phyloP scores from a whole-genome alignment of 2,888 invertebrate genomes.

The Napeogenes sylphis region DNA sequence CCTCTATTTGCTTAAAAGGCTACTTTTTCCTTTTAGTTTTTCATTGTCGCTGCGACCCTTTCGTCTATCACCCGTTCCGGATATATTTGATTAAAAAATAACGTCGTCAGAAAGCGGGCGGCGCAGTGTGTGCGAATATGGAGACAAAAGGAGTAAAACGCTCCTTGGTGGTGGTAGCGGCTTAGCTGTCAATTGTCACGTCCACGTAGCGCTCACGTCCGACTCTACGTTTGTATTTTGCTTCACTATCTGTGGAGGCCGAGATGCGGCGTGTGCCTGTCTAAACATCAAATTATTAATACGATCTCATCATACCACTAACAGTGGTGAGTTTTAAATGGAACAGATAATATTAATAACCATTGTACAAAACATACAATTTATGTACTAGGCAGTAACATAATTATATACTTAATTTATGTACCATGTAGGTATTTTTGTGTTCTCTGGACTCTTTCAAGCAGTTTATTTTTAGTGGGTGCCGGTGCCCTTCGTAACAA shows the following conservation, averaged over 20 bases:
- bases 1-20: constrained; percentile 76
- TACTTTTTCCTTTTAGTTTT: constrained; percentile 74
- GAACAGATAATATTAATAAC: too few species aligned
- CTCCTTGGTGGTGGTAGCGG: constrained; percentile 47
- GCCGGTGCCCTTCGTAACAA: constrained; percentile 52
- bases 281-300: constrained; percentile 29
- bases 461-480: constrained; percentile 57
- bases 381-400: too few species aligned
- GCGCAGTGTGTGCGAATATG: constrained; percentile 49
- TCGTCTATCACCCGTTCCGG: constrained; percentile 75
- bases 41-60: constrained; percentile 72
- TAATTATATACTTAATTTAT: too few species aligned
- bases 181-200: constrained; percentile 75
- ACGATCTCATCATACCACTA: background rate
- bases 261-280: constrained; percentile 33
- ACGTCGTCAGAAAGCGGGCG: constrained; percentile 76
- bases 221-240: constrained; percentile 57
- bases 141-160: constrained; percentile 69
- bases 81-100: constrained; percentile 80
- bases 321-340: too few species aligned
- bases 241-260: constrained; percentile 64
- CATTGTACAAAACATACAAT: too few species aligned
- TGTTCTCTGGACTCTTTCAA: too few species aligned
- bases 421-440: too few species aligned
- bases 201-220: constrained; percentile 42